Conservation (phyloP, 2,888 invertebrate genomes). For the Spicauda simplicius region DNA sequence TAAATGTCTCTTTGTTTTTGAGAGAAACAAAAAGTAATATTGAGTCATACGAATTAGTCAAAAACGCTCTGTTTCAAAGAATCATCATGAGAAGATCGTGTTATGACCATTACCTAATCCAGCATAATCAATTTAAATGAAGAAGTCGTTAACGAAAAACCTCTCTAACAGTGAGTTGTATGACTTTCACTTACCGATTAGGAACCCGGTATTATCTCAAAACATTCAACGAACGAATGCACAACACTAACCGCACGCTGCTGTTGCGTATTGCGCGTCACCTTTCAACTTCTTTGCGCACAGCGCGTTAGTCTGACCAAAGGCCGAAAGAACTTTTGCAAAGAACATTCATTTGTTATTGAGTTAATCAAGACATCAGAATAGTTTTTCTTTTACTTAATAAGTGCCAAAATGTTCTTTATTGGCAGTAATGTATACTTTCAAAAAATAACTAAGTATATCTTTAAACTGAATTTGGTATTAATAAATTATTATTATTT, state of each 20-base stretch:
- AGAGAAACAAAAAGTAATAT: too few species aligned
- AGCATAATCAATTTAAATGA: constrained; percentile 35
- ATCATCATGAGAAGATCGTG: background rate
- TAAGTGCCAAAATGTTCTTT: too few species aligned
- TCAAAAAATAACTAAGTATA: too few species aligned
- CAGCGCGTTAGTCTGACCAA: background rate
- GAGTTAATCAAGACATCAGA: too few species aligned
- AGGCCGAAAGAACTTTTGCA: background rate
- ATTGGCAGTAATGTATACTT: too few species aligned
- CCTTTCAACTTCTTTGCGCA: constrained; percentile 10
- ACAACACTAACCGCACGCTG: background rate
- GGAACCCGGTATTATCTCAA: constrained; percentile 15
- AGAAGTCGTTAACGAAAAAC: constrained; percentile 45
- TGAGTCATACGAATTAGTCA: too few species aligned
- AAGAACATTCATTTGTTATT: background rate
- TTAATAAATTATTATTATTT: too few species aligned
- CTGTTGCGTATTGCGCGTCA: constrained; percentile 7
- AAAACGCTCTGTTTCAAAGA: background rate
- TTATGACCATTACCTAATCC: constrained; percentile 35
- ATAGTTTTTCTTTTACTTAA: too few species aligned
- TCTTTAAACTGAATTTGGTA: too few species aligned
- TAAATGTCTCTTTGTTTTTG: too few species aligned
- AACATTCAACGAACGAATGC: constrained; percentile 8
- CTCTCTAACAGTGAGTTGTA: constrained; percentile 41
- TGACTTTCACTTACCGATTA: constrained; percentile 48